Base-by-base conservation (phyloP, 2,113 vertebrate species). In the Daubentonia madagascariensis region DNA sequence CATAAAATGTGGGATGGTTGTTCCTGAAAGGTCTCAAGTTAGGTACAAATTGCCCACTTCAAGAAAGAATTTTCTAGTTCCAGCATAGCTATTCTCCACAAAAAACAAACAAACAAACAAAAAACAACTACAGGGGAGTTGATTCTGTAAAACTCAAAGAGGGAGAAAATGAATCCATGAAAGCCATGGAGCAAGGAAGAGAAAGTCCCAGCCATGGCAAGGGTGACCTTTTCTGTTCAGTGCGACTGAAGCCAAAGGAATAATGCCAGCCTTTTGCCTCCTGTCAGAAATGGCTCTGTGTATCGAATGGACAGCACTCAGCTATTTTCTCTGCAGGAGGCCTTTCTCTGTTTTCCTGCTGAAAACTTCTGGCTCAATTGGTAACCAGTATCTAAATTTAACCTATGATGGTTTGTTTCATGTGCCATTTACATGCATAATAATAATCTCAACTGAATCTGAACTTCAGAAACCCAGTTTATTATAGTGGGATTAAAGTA, bases 331-430 rank as follows among this genome's bases (percentile, higher is more conserved):
- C 90, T 73, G 30, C 57, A 72, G 94, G 78, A 97, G 68, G 52
- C 40, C 37, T 89, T 91, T 97, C 68, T 90, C 45, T 96, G 86
- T 94, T 80, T 97, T 97, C 68, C 54, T 91, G 79, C 43, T 97
- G 84, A 97, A 97, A 96, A 96, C 65, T 48, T 65, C 40, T 76
- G 84, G 59, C 10, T 97, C 63, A 0, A 4, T 81, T 13, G 67
- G 96, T 76, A 87, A 25, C 52, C 25, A 30, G 17, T 50, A 32
- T 75, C 37, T 92, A 45, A 86, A 43, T 75, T 50, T 10, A 67
- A 65, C 14, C 32, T 67, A 8, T 57, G n/a, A 12, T 13, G 23
- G 5, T 78, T 94, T 92, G 67, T 8, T n/a, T 89, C 61, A 78
- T 20, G 16, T 40, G n/a, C 32, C 22, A 90, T 61, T 85, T 94